Evolutionary conservation across 2,797 vertebrate species (phyloP), one percentile per base, ranked within the genome.

Genomic region (Lepus oiostolus): DNA sequence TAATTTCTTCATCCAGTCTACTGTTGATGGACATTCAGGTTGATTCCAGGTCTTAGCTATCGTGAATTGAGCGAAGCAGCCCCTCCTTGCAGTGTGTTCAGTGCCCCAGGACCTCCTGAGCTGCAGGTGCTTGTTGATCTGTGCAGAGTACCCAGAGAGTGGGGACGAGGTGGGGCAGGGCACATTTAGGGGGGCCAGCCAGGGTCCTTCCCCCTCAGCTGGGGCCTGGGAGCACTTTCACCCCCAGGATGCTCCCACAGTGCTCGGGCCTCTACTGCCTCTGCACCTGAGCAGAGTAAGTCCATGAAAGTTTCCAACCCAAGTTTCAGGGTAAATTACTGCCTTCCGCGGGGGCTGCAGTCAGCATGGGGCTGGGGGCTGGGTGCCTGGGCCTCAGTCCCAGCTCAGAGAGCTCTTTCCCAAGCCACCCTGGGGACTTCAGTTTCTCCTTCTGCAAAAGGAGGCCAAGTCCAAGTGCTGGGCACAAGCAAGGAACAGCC

Each of bases 151-250:
- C 28, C 12, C 0, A 0, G 62, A 35, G n/a, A 68, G 12, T 24
- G 26, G 21, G 80, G 5, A 4, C 47, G 35, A 81, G 76, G 52
- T 4, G 10, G 50, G 60, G 21, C 8, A 1, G 52, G 9, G 35
- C 1, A 1, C 26, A 3, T 22, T 4, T 0, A 26, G 50, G 8
- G 1, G 1, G 26, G 65, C 7, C 21, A 32, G 3, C 22, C 24
- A 42, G 19, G 4, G 10, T 81, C 47, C 13, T 21, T 35, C 2
- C n/a, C 21, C 30, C 50, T 91, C 32, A 22, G 28, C 32, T 17
- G 30, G 63, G 26, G 5, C 4, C 32, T 9, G 7, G 13, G 21
- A 47, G 8, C 2, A 19, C 30, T 3, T 67, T 67, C 28, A 30
- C 22, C 62, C 21, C 4, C 7, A 24, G 8, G 54, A 75, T 0